These are phyloP conservation scores for Myotis brandtii DNA, from an alignment of 2,113 vertebrate species.

Conservation along the genomic window DNA sequence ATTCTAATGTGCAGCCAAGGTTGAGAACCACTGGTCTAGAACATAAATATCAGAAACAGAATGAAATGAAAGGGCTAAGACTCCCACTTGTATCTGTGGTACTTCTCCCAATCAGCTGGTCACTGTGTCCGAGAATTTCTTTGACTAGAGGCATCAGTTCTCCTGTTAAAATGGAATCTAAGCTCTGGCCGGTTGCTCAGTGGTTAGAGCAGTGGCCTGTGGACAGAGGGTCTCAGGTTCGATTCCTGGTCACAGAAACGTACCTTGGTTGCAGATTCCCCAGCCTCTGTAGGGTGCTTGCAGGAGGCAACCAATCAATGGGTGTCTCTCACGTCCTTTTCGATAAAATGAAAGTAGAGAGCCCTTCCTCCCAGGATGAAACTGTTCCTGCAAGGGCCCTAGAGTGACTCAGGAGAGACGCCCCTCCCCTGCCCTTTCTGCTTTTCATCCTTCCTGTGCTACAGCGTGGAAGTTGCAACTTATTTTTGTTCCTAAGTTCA, in stretches of 20 bases:
- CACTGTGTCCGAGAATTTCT: not conserved
- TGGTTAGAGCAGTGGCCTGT: too few relatives aligned
- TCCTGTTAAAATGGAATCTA: not conserved
- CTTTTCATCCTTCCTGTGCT: not conserved
- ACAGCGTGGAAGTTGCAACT: rapidly evolving
- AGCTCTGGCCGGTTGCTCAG: too few relatives aligned
- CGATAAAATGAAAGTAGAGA: not conserved
- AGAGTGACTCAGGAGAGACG: not conserved
- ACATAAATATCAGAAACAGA: not conserved
- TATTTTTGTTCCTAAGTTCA: not conserved
- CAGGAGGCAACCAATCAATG: too few relatives aligned
- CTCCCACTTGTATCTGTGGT: too few relatives aligned
- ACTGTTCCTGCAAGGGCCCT: rapidly evolving
- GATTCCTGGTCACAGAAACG: too few relatives aligned
- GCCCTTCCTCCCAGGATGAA: not conserved
- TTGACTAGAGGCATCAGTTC: not conserved
- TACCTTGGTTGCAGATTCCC: too few relatives aligned
- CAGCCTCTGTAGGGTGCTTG: too few relatives aligned
- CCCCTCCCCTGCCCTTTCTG: not conserved
- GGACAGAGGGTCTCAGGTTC: too few relatives aligned
- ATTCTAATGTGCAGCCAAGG: too few relatives aligned
- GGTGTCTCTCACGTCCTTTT: not conserved
- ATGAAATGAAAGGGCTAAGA: not conserved
- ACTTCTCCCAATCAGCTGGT: not conserved
- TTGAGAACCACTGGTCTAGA: not conserved